Evolutionary conservation across 1,140 invertebrate genomes (phyloP).

Genomic region (Helicoverpa armigera): DNA sequence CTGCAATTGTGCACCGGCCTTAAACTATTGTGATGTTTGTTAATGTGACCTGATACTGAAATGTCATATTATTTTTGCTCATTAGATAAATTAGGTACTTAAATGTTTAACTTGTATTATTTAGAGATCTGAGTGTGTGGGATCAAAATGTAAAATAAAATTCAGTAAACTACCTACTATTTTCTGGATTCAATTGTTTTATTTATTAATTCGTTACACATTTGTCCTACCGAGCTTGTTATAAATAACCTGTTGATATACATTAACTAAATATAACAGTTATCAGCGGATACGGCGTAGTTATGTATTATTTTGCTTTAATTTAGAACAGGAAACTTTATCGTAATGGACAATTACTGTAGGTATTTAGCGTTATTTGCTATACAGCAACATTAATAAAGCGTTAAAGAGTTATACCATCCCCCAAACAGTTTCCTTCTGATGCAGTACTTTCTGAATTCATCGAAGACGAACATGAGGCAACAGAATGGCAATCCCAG

Average conservation of each 20-base stretch:
- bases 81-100: slow-evolving; percentile 46
- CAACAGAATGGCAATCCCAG: slow-evolving; percentile 71
- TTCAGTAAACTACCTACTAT: slow-evolving; percentile 18
- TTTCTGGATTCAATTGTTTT: slow-evolving; percentile 17
- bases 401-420: slow-evolving; percentile 76
- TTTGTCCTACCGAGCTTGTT: neutral
- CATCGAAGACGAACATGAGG: slow-evolving; percentile 77
- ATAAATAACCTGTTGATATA: neutral
- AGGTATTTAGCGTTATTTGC: neutral
- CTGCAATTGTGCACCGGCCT: slow-evolving; percentile 19
- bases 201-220: slow-evolving; percentile 15
- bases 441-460: slow-evolving; percentile 79
- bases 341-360: neutral
- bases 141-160: slow-evolving; percentile 33
- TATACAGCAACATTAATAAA: slow-evolving; percentile 62
- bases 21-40: slow-evolving; percentile 46
- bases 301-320: neutral
- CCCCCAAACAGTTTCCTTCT: slow-evolving; percentile 66
- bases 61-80: slow-evolving; percentile 45
- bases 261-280: slow-evolving; percentile 15
- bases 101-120: slow-evolving; percentile 42
- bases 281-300: slow-evolving; percentile 22
- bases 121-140: slow-evolving; percentile 48
- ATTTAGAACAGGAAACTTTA: slow-evolving; percentile 32
- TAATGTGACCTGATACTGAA: slow-evolving; percentile 44